These are phyloP conservation scores for Andrena dorsata DNA, from an alignment of 2,888 invertebrate species.

Conservation along the genomic window DNA sequence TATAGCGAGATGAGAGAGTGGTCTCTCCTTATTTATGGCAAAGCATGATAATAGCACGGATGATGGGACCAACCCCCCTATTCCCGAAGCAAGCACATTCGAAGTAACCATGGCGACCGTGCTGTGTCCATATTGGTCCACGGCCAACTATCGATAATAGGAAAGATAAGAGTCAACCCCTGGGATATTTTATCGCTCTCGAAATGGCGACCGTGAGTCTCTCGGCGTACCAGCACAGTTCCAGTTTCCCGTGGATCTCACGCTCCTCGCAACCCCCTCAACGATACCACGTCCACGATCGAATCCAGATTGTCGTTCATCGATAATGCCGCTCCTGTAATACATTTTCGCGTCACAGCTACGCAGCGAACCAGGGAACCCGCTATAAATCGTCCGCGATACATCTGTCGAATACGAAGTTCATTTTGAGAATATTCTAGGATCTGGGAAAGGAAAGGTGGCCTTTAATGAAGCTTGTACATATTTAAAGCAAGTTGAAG, in stretches of 20 bases:
- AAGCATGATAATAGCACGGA: constrained; percentile 82
- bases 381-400: background rate
- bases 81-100: constrained; percentile 70
- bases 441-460: no score
- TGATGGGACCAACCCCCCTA: constrained; percentile 78
- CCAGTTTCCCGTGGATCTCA: constrained; percentile 13
- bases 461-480: no score
- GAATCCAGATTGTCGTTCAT: constrained; percentile 43
- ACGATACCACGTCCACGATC: constrained; percentile 23
- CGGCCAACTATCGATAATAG: constrained; percentile 85
- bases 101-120: constrained; percentile 76
- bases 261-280: background rate
- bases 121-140: constrained; percentile 81
- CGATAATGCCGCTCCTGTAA: constrained; percentile 25
- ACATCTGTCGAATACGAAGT: background rate
- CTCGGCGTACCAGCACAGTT: constrained; percentile 15
- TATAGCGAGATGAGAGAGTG: constrained; percentile 63
- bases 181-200: constrained; percentile 72
- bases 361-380: background rate
- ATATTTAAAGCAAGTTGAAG: no score
- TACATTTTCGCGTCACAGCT: constrained; percentile 4
- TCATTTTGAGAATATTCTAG: no score
- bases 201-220: constrained; percentile 76
- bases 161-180: constrained; percentile 81
- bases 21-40: constrained; percentile 80